A percentile compares a stretch with the other conserved stretches of the same genome.
These are phyloP conservation scores for fruit fly (Drosophila melanogaster) DNA, from an alignment of 1,140 invertebrate genomes.

Conservation along the genomic window DNA sequence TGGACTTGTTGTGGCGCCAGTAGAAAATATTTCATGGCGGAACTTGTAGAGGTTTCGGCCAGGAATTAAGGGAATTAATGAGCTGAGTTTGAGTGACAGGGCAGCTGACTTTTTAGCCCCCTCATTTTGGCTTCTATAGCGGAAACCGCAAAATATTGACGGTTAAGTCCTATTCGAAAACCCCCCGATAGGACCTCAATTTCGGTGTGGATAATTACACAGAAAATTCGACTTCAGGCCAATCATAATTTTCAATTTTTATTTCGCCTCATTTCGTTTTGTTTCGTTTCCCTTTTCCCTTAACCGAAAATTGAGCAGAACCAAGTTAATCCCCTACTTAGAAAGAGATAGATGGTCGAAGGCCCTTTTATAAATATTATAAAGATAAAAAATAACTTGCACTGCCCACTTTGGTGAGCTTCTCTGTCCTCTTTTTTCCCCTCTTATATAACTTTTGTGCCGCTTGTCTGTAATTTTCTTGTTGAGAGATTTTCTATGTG, in stretches of 20 bases:
- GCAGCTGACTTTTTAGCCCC: slow-evolving; percentile 20
- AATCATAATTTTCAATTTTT: slow-evolving; percentile 69
- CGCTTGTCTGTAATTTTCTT: slow-evolving; percentile 75
- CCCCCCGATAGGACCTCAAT: slow-evolving; percentile 57
- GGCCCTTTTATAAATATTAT: slow-evolving; percentile 10
- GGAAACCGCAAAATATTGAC: slow-evolving; percentile 63
- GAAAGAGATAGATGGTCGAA: slow-evolving; percentile 42
- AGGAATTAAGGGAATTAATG: slow-evolving; percentile 21
- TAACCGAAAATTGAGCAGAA: slow-evolving; percentile 34
- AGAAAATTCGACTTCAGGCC: slow-evolving; percentile 41
- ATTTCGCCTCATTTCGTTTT: slow-evolving; percentile 49
- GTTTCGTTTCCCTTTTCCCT: slow-evolving; percentile 10
- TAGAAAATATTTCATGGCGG: neutral
- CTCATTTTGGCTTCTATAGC: slow-evolving; percentile 2
- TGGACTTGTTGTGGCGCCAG: slow-evolving; percentile 23
- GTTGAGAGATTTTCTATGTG: slow-evolving; percentile 84
- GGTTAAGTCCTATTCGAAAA: slow-evolving; percentile 14
- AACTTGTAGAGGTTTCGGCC: slow-evolving; percentile 7
- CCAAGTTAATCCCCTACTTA: slow-evolving; percentile 60
- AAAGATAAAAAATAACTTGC: slow-evolving; percentile 20
- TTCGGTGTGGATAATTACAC: slow-evolving; percentile 63
- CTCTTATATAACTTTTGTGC: slow-evolving; percentile 28
- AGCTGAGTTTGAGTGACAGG: slow-evolving; percentile 46
- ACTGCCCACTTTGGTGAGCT: slow-evolving; percentile 30
- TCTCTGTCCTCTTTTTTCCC: slow-evolving; percentile 10